phyloP scores from a whole-genome alignment of 2,113 vertebrate species.

The Pseudonaja textilis region DNA sequence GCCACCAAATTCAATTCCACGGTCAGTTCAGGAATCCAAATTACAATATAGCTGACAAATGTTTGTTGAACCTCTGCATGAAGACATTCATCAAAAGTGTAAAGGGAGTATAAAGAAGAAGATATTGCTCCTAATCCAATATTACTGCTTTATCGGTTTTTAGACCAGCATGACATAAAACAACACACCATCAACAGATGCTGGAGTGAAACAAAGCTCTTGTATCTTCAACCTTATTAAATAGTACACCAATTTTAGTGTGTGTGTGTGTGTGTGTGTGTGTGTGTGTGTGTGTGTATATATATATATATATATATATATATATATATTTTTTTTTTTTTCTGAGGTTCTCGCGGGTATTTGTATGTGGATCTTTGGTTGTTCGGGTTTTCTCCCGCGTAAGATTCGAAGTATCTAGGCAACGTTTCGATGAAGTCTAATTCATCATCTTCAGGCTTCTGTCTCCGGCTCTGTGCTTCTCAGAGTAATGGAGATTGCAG shows the following conservation, averaged over 20 bases:
- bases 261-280: no score
- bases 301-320: no score
- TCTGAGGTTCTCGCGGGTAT: no score
- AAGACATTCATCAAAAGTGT: background rate
- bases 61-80: background rate
- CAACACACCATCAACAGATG: background rate
- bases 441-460: no score
- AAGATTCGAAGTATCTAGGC: no score
- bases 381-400: no score
- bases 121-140: background rate
- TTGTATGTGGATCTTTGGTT: no score
- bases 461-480: no score
- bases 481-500: no score
- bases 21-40: background rate
- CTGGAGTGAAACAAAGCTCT: background rate
- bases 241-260: rapidly evolving
- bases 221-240: background rate
- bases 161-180: background rate
- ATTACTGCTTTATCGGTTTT: background rate
- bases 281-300: no score
- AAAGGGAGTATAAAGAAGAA: background rate
- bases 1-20: background rate
- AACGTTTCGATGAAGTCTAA: no score
- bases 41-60: background rate
- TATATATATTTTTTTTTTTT: no score